Base-by-base conservation (phyloP, 2,797 vertebrate genomes). In the Apodemus agrarius region DNA sequence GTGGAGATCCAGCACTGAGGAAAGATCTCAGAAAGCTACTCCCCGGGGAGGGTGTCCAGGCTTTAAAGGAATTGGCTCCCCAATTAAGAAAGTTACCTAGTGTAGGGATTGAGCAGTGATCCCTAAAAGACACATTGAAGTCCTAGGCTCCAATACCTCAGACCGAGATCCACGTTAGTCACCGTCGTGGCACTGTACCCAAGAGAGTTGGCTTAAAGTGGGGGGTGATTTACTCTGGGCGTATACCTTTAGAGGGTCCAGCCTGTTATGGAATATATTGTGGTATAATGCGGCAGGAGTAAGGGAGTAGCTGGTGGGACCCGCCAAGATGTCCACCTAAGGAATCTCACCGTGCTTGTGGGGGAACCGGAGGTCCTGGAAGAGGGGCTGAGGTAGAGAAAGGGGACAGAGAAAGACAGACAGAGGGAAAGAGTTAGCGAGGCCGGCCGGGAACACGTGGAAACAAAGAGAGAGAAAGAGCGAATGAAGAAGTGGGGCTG, bases 21-120 rank as follows among this genome's bases (percentile, higher is more conserved):
- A 63, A 82, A 21, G 37, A 5, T 59, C 4, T 0, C 6, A 69
- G 54, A 22, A 75, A 83, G 34, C 49, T 0, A 0, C 54, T 26
- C 40, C 37, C 37, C 16, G 1, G 29, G 31, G 12, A 13, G 19
- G 34, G 34, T 69, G 31, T 40, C 37, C 17, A 22, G 61, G 31
- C 61, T 81, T 57, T 34, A 16, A 67, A 31, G 49, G 54, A 40
- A 46, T 57, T 14, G 24, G 63, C 49, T 90, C 69, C 5, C 63
- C 49, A 0, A 1, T 49, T 24, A 54, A 80, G 54, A 61, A 80
- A 31, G 65, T 61, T 7, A 6, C 61, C 22, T 0, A 61, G 49
- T 72, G 17, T 61, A 16, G 2, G 46, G 88, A 22, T 79, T 57
- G 49, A 12, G 16, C 7, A n/a, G 24, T 40, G 14, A 4, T 46